Evolutionary conservation across 2,797 vertebrate genomes (phyloP).

Genomic region (Lophura swinhoii): DNA sequence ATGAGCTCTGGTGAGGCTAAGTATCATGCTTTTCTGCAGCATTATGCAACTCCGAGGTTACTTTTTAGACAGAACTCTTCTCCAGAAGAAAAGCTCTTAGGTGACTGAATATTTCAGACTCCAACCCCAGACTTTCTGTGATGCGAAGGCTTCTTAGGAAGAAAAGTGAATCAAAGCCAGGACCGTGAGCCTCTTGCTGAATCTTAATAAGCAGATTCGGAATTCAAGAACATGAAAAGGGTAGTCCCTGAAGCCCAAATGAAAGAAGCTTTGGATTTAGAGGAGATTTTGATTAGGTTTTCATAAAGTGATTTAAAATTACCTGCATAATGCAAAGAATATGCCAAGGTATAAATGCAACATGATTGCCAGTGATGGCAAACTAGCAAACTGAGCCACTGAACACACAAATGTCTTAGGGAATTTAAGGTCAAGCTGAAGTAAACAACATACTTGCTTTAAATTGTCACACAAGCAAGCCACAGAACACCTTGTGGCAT

Average conservation of each 20-base stretch:
- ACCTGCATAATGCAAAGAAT: slow-evolving; percentile 14
- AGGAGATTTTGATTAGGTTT: slow-evolving; percentile 45
- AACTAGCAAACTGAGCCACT: not conserved
- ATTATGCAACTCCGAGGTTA: not conserved
- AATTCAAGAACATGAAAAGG: slow-evolving; percentile 21
- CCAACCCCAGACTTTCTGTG: not conserved
- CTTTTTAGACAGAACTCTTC: not conserved
- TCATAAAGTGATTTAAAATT: slow-evolving; percentile 16
- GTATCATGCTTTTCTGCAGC: not conserved
- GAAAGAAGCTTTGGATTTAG: slow-evolving; percentile 29
- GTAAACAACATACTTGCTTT: not conserved
- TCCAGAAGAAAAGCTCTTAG: slow-evolving; percentile 13
- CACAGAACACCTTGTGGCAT: not conserved
- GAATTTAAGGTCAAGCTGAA: slow-evolving; percentile 17
- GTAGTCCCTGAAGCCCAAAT: slow-evolving; percentile 29
- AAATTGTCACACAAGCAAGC: not conserved
- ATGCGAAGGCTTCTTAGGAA: slow-evolving; percentile 28
- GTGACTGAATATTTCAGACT: slow-evolving; percentile 29
- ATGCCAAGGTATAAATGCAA: not conserved
- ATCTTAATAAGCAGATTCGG: slow-evolving; percentile 25
- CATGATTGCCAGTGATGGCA: not conserved
- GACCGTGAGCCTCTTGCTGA: not conserved
- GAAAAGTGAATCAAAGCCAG: slow-evolving; percentile 5
- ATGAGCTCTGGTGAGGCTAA: not conserved
- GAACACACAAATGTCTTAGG: not conserved